phyloP scores from a whole-genome alignment of 2,113 vertebrate species.

The Phalacrocorax carbo region DNA sequence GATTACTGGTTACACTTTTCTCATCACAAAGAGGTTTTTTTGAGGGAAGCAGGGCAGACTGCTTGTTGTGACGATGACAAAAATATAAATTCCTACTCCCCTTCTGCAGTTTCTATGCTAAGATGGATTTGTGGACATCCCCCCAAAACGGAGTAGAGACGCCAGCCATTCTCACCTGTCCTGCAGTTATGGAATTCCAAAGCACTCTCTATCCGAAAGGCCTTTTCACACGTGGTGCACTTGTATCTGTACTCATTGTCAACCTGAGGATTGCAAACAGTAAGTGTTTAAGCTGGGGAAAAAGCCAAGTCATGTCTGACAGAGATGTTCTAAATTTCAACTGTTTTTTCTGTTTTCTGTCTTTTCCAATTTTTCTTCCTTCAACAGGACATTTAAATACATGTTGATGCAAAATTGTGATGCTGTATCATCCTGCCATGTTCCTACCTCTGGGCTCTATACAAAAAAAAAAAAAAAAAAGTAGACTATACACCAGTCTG shows the following conservation, averaged over 20 bases:
- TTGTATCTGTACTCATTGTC: conserved; percentile 90
- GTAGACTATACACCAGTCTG: background rate
- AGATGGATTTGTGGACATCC: background rate
- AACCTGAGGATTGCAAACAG: conserved; percentile 72
- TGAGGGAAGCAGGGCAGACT: background rate
- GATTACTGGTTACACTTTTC: background rate
- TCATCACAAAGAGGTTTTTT: background rate
- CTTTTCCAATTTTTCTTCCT: background rate
- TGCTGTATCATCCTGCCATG: background rate
- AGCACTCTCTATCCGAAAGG: conserved; percentile 93
- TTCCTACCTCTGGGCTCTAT: background rate
- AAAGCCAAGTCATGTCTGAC: background rate
- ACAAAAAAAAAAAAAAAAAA: background rate
- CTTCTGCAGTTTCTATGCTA: background rate
- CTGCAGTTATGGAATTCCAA: conserved; percentile 97
- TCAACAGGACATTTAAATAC: background rate
- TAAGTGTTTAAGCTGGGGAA: background rate
- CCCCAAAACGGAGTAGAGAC: background rate
- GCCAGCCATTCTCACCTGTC: conserved; percentile 80
- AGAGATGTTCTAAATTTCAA: background rate
- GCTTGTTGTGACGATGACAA: background rate
- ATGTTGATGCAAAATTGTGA: background rate
- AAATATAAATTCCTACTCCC: background rate
- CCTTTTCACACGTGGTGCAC: conserved; percentile 91
- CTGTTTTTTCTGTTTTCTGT: background rate